phyloP scores from a whole-genome alignment of 2,113 vertebrate genomes.

The Petroica traversi region DNA sequence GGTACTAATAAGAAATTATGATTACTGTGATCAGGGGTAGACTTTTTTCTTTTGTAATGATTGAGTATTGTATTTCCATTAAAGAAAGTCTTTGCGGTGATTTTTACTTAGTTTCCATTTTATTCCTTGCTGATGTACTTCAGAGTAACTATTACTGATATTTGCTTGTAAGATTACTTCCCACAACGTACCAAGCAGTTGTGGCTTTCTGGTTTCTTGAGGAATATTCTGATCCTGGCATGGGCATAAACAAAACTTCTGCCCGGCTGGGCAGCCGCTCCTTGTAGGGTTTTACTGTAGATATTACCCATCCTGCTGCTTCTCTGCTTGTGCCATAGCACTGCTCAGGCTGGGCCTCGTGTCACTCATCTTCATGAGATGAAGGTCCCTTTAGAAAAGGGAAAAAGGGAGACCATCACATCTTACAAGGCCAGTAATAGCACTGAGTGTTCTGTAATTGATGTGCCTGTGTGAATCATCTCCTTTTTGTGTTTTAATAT shows the following conservation, averaged over 20 bases:
- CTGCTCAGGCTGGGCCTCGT: background rate
- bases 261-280: rapidly evolving
- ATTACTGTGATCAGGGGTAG: background rate
- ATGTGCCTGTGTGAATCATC: background rate
- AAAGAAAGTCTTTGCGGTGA: background rate
- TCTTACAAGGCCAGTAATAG: background rate
- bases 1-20: background rate
- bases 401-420: background rate
- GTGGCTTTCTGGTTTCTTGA: background rate
- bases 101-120: background rate
- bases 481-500: background rate
- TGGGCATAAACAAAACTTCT: background rate
- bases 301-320: background rate
- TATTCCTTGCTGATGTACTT: background rate
- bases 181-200: rapidly evolving
- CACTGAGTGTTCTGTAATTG: background rate
- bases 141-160: background rate
- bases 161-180: background rate
- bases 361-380: rapidly evolving
- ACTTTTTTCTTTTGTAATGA: background rate
- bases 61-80: background rate
- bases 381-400: background rate
- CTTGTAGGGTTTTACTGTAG: background rate
- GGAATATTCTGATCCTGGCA: background rate
- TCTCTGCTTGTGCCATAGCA: background rate